Percentiles rank a stretch among this genome's conserved stretches.
These are phyloP conservation scores for Anagrus nilaparvatae DNA, from an alignment of 1,140 invertebrate genomes.

Conservation along the genomic window DNA sequence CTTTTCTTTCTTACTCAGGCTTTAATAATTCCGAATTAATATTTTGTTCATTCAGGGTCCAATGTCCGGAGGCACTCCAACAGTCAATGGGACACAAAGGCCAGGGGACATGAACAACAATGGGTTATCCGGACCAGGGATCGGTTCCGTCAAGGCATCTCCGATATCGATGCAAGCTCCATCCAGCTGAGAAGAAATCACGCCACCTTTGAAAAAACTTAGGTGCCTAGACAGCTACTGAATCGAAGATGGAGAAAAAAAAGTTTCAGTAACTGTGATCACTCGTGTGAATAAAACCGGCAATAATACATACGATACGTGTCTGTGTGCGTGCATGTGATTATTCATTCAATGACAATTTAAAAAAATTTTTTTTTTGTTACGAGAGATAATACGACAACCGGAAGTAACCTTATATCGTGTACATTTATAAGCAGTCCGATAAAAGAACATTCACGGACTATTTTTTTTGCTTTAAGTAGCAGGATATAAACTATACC, in stretches of 20 bases:
- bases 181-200: conserved; percentile 41
- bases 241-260: conserved; percentile 16
- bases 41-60: conserved; percentile 33
- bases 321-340: too few relatives aligned
- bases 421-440: too few relatives aligned
- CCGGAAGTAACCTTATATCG: too few relatives aligned
- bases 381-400: too few relatives aligned
- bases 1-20: not conserved
- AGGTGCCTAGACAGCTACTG: conserved; percentile 40
- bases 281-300: too few relatives aligned
- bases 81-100: conserved; percentile 36
- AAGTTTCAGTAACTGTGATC: too few relatives aligned
- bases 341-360: too few relatives aligned
- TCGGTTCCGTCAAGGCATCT: conserved; percentile 37
- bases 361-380: too few relatives aligned
- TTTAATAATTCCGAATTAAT: conserved; percentile 1
- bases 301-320: too few relatives aligned
- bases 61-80: conserved; percentile 32
- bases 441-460: too few relatives aligned
- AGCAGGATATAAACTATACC: too few relatives aligned
- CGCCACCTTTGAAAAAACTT: conserved; percentile 37
- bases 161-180: conserved; percentile 41
- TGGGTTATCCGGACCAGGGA: conserved; percentile 35
- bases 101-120: conserved; percentile 43
- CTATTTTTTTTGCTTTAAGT: too few relatives aligned